Evolutionary conservation across 2,888 invertebrate genomes (phyloP), one percentile per base, ranked within the genome.

Genomic region (Cinara cedri): DNA sequence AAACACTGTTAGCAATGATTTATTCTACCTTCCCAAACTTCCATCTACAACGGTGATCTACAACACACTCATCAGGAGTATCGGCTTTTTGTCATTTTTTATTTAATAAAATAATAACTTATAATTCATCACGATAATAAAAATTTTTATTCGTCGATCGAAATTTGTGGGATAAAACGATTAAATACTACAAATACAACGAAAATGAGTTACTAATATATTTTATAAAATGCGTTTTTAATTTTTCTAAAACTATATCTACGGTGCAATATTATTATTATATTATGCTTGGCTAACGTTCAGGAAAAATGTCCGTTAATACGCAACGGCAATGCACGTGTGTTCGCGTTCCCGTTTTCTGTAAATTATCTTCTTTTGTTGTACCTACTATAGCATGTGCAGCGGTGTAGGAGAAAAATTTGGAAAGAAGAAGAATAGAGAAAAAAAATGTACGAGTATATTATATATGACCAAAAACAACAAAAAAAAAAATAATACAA

Each of bases 361-460:
- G 57, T 68, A 78, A 78, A 78, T 78, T 70, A 68, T 60, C 57
- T 70, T 6, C 78, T 70, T 70, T 78, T 78, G 78, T 78, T 24
- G 21, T 51, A 10, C n/a, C 44, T 34, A 6, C 34, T 3, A 6
- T 6, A 6, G 34, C 34, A 6, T 34, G 34, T 34, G 34, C 34
- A 34, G 34, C 34, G 34, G 34, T 62, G 16, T 62, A 13, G 21
- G 13, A 68, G 34, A 76, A 76, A 60, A 66, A 68, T 24, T 54
- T 8, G 26, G 24, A 26, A 72, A 11, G 46, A 51, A 26, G 46
- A 42, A 46, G 14, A 46, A 24, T n/a, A 19, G 19, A 34, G 10
- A 14, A 24, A 72, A 54, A 63, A 21, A 51, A n/a, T 9, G 19
- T 9, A 34, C 9, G 11, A 2, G 34, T n/a, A n/a, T n/a, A n/a